Percentiles rank a stretch among this genome's conserved stretches.
Conservation (phyloP, 2,797 vertebrate species). For the Pseudomugil tenellus region DNA sequence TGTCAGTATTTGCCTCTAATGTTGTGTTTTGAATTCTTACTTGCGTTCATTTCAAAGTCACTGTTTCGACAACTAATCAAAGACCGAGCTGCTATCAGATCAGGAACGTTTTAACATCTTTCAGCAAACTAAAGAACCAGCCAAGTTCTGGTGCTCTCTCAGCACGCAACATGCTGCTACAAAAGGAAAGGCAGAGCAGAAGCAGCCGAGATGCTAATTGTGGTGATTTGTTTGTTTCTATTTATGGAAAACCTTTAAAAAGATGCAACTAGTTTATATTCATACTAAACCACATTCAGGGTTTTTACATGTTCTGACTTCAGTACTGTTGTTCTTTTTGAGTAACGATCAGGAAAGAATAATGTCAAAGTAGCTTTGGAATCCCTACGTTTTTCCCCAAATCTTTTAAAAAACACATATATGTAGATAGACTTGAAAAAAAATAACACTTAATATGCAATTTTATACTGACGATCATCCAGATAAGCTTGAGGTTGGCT, state of each 20-base stretch:
- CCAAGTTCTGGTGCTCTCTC: constrained; percentile 12
- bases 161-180: constrained; percentile 21
- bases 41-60: constrained; percentile 20
- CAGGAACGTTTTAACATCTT: constrained; percentile 45
- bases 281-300: not conserved
- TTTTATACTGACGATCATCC: constrained; percentile 47
- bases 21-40: constrained; percentile 40
- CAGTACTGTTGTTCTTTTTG: not conserved
- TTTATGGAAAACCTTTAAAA: constrained; percentile 19
- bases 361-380: not conserved
- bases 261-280: not conserved
- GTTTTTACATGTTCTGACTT: not conserved
- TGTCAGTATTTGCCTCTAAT: constrained; percentile 29
- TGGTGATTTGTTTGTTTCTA: constrained; percentile 8
- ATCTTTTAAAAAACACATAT: constrained; percentile 1
- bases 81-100: constrained; percentile 56
- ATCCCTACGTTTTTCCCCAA: not conserved
- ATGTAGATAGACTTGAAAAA: constrained; percentile 47
- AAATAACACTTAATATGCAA: constrained; percentile 47
- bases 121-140: constrained; percentile 38
- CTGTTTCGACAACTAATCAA: constrained; percentile 67
- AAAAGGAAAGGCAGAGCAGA: constrained; percentile 11
- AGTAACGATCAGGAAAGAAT: not conserved
- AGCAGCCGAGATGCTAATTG: constrained; percentile 14
- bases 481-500: constrained; percentile 58